Base-by-base conservation (phyloP, 2,888 invertebrate species). In the Meiosimyza decipiens region DNA sequence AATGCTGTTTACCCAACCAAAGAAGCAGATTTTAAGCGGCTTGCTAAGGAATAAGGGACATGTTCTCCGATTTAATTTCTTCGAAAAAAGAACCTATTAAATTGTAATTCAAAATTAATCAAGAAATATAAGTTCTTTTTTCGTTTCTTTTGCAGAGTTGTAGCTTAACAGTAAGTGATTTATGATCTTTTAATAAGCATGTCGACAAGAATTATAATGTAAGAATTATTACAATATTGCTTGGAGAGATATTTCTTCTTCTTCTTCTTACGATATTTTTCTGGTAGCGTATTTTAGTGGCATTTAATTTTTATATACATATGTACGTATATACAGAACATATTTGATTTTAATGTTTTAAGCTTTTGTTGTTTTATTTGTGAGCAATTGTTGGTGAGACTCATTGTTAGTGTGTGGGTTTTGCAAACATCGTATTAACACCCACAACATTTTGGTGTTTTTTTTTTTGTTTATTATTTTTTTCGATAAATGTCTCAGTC, bases 131-230 rank as follows among this genome's bases (percentile, higher is more conserved):
- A 40, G 1, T 40, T 40, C 1, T 40, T 1, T 40, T 40, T 40
- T 40, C 40, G 40, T 9, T 9, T 40, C 40, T 40, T 9, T 40
- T 40, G 40, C 40, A 40, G 40, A 40, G 9, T 7, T 40, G 40
- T 40, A 78, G 75, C 76, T 78, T 79, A 81, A 80, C 82, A 82
- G 82, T 76, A 79, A 71, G 78, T 81, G 82, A 82, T 82, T 82
- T 82, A 82, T 81, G 81, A 77, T 71, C 63, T 77, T 81, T 82
- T 82, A 79, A 82, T 82, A 81, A 80, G 77, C 78, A 64, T 69
- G 59, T 60, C 40, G 60, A 49, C 65, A 16, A 65, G 50, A 55
- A 63, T 63, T 63, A 16, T 49, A 49, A 40, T 47, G 33, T 49
- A 13, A 22, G 59, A 13, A 22, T n/a, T n/a, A 49, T 5, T 63